Evolutionary conservation across 2,113 vertebrate genomes (phyloP), one percentile per base, ranked within the genome.

Genomic region (Nibea coibor): DNA sequence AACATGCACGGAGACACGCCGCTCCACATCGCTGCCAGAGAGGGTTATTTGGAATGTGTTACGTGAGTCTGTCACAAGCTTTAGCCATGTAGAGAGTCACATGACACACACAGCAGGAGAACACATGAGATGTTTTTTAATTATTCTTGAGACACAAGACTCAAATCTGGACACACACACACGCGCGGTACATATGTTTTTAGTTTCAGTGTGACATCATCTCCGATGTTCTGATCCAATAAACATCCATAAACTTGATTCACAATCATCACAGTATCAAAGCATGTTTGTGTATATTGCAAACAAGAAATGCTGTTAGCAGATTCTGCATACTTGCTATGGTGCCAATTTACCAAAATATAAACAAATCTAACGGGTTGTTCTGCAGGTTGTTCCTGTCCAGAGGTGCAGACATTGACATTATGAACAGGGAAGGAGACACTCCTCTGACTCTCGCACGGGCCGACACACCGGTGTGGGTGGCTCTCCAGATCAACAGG

Each of bases 1-100:
- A 98, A 98, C 90, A 86, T 96, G 82, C 97, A 97, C 0, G 97
- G 97, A 39, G 97, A 98, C 94, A 97, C 97, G 0, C 97, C 97
- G 0, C 94, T 98, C 42, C 97, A 98, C 89, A 97, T 98, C 1
- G 95, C 97, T 0, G 94, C 97, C 24, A 94, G 97, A 50, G 97
- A 97, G 86, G 96, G 96, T 69, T 97, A 93, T 94, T 83, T 95
- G 51, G 95, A 97, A 39, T 98, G 97, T 0, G 96, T 98, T 62
- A 96, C 96, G 97, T 98, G 91, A 95, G 97, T 47, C 51, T 16
- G 7, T 26, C 11, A 7, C 3, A 20, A 15, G 17, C 15, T 26
- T 3, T 2, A 47, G 10, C 24, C 43, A 56, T 31, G 5, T 0
- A 39, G 4, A 39, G 4, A 19, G 6, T 59, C 15, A 6, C 53